Evolutionary conservation across 2,888 invertebrate genomes (phyloP).

Genomic region (Polyploca ridens): DNA sequence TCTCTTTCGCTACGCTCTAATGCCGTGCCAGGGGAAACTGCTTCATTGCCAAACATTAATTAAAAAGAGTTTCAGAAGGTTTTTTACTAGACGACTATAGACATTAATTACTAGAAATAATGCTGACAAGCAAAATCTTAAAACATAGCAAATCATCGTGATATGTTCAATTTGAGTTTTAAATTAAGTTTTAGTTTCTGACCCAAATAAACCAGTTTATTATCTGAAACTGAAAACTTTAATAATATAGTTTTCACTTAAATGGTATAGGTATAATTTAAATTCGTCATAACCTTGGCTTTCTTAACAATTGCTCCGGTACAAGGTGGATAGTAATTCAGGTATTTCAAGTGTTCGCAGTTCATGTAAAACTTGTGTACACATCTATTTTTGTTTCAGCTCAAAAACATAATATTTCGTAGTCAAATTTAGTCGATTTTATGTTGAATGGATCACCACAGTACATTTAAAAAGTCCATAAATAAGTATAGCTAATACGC

Average conservation of each 20-base stretch:
- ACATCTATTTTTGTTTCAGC: slow-evolving; percentile 13
- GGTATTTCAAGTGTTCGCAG: slow-evolving; percentile 49
- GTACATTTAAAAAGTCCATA: no score
- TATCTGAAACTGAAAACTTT: background rate
- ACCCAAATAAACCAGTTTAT: no score
- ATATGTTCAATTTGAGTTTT: no score
- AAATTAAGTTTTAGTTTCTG: no score
- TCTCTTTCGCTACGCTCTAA: background rate
- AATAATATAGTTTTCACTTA: slow-evolving; percentile 20
- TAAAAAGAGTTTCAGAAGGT: background rate
- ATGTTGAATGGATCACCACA: no score
- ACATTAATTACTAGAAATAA: background rate
- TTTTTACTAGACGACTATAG: background rate
- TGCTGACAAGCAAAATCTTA: background rate
- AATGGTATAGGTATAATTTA: slow-evolving; percentile 33
- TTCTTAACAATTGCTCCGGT: slow-evolving; percentile 44
- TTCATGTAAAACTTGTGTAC: slow-evolving; percentile 15
- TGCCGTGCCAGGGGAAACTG: background rate
- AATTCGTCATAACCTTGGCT: slow-evolving; percentile 56
- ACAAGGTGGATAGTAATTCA: slow-evolving; percentile 50
- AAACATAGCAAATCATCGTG: no score
- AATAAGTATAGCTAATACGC: no score
- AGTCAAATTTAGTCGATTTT: no score
- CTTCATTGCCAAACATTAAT: no score
- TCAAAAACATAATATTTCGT: slow-evolving; percentile 5